These are phyloP conservation scores for Eulemur macaco DNA, from an alignment of 2,113 vertebrate species.

Conservation along the genomic window DNA sequence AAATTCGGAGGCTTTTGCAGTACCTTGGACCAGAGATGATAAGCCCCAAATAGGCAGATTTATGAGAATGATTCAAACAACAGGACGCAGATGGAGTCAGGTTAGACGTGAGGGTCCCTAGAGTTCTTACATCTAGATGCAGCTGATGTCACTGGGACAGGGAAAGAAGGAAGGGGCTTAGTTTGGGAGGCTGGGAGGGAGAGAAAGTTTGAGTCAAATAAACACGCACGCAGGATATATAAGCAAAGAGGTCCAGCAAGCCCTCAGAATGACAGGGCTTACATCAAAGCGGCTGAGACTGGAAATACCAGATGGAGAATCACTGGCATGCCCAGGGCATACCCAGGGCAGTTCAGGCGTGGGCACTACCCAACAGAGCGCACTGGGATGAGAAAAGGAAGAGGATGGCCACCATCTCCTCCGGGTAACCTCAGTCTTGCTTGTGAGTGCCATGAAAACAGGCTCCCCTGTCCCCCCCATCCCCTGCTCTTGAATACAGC, in stretches of 20 bases:
- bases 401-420: background rate
- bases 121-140: background rate
- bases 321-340: background rate
- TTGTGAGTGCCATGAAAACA: background rate
- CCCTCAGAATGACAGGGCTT: background rate
- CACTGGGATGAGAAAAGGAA: accelerated
- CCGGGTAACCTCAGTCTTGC: background rate
- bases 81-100: background rate
- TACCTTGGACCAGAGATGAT: background rate
- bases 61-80: background rate
- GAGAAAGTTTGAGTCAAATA: background rate
- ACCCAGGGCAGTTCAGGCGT: background rate
- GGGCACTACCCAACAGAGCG: background rate
- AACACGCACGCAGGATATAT: background rate
- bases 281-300: background rate
- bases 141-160: background rate
- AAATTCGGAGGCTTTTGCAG: background rate
- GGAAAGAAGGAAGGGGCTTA: background rate
- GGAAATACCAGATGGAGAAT: background rate
- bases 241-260: background rate
- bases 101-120: background rate
- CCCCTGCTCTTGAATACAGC: background rate
- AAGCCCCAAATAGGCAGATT: background rate
- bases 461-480: background rate
- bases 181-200: background rate